phyloP scores from a whole-genome alignment of 2,113 vertebrate species.

The Campylomormyrus numenius region DNA sequence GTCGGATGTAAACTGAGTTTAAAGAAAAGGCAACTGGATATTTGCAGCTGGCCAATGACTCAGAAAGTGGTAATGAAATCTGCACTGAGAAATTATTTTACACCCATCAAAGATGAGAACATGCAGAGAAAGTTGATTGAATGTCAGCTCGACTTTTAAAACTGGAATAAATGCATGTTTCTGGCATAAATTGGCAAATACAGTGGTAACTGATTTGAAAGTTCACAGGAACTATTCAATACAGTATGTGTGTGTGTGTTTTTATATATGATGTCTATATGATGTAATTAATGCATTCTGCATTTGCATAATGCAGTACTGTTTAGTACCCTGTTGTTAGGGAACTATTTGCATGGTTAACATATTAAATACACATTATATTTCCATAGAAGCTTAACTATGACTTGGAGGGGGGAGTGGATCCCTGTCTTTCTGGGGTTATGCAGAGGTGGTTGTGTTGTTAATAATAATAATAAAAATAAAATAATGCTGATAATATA shows the following conservation, averaged over 20 bases:
- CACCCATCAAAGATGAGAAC: neutral
- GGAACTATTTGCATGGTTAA: neutral
- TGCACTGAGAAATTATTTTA: neutral
- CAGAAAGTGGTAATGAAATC: neutral
- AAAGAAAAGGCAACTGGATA: neutral
- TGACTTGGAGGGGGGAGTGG: neutral
- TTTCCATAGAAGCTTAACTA: neutral
- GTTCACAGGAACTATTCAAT: neutral
- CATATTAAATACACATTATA: neutral
- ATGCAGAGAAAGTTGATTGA: neutral
- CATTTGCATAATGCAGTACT: neutral
- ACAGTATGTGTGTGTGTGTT: neutral
- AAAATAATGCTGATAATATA: neutral
- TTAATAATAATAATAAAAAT: neutral
- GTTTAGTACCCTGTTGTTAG: neutral
- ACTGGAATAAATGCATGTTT: neutral
- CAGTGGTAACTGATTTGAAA: neutral
- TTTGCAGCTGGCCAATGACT: neutral
- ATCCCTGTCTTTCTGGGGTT: neutral
- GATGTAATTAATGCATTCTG: neutral
- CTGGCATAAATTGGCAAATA: neutral
- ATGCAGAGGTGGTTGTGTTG: neutral
- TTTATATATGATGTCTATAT: neutral
- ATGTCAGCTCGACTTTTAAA: neutral
- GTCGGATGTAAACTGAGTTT: neutral